Base-by-base conservation (phyloP, 2,797 vertebrate genomes). In the Pangasius mekongensis region DNA sequence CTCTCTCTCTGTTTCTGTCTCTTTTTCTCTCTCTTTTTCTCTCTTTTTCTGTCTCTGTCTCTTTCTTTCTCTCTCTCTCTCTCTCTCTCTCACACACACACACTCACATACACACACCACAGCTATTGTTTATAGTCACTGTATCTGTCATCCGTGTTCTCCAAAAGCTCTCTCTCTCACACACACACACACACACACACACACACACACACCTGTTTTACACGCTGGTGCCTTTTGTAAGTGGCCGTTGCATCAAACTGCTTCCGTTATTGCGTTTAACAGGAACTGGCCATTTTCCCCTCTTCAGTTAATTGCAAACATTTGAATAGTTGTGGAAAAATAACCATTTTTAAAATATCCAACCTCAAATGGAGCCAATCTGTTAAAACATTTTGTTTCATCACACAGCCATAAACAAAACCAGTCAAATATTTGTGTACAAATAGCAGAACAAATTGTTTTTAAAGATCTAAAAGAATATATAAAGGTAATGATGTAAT, bases 71-170 rank as follows among this genome's bases (percentile, higher is more conserved):
- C 27, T 49, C 10, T 27, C 24, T n/a, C 11, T 77, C 24, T 54
- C 47, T 49, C 22, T 27, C 24, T 49, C 43, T 76, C 9, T 76
- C 24, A 49, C 43, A 27, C 39, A 52, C 22, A 30, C 54, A 39
- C 82, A 49, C 82, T 16, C 54, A 39, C 78, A 30, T 14, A 67
- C 82, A 14, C 49, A 85, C 67, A 43, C 64, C 78, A 16, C 76
- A 36, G 47, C 24, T 64, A 77, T 89, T 78, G 85, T 87, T 87
- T 84, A 47, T 18, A 71, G 90, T 49, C 91, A 91, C 92, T 89
- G 90, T 89, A 92, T 89, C 89, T 89, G 93, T 89, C 92, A 93
- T 91, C 93, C 93, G 92, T 89, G 76, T 85, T 71, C 74, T 47
- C 22, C 89, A 91, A 88, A 60, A 91, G 86, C 85, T 49, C 73